Base-by-base conservation (phyloP, 2,888 invertebrate genomes). In the Drosophila sordidula region DNA sequence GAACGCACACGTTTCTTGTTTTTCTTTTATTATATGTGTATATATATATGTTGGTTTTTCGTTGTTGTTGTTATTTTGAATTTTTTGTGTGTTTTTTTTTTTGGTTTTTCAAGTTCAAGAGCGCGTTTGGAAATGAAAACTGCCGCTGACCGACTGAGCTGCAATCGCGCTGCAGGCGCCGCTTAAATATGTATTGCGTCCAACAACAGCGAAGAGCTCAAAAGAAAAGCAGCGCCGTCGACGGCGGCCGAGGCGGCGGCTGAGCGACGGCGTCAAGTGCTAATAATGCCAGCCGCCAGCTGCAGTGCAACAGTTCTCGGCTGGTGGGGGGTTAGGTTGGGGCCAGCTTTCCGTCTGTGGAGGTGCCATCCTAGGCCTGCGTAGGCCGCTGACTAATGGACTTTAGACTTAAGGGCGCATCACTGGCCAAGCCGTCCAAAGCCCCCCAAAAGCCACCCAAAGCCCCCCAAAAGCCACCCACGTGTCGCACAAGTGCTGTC, bases 101-200 rank as follows among this genome's bases (percentile, higher is more conserved):
- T 44, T 6, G n/a, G 44, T 38, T 32, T 63, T 55, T 70, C 75
- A 78, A 72, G 76, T 79, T 81, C 77, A 87, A 80, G 77, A 79
- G 74, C 80, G 44, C 63, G 63, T 67, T 52, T 64, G 76, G 22
- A 56, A 70, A 67, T 44, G 76, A 62, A 70, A 79, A 74, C 84
- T 67, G 75, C 64, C 70, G 81, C 73, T 84, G 79, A 81, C 81
- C 84, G 84, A 86, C 89, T 87, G 87, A 89, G 84, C 71, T 67
- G 69, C 57, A 68, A 50, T 70, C 57, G 62, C 59, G 72, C 73
- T 68, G 75, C 79, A 65, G 56, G 66, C 89, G 68, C 18, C 64
- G 75, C 82, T 86, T 89, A 89, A 86, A 81, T 86, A 75, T 67
- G 38, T 54, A 72, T 54, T 67, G 41, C 56, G 14, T 34, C 47